Base-by-base conservation (phyloP, 2,888 invertebrate genomes). In the Ophion costatus region DNA sequence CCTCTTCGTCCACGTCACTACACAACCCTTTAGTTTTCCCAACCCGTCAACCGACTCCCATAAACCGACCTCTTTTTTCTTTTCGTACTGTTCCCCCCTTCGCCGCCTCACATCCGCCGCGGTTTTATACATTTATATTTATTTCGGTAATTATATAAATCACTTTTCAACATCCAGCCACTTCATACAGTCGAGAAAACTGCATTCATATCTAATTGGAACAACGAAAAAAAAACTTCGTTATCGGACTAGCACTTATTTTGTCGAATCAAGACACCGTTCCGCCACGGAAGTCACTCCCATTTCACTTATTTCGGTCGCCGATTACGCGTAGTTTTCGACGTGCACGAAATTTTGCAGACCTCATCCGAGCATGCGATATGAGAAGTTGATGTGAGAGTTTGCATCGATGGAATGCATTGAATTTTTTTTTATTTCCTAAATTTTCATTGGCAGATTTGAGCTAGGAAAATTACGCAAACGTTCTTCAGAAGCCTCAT, bases 111-210 rank as follows among this genome's bases (percentile, higher is more conserved):
- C 66, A 67, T 29, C 45, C 51, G 33, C 10, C 42, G 11, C 66
- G 17, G 29, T 59, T 61, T 45, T 73, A 14, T 70, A 79, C 59
- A 42, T 67, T 67, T 59, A 66, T 74, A 66, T 75, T 71, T 67
- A 56, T 45, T 81, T 57, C 61, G 81, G 64, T 82, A 82, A 88
- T 88, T 83, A 82, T 84, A 86, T 86, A 76, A 84, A 82, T 80
- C 71, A 76, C 82, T 87, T 81, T 84, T 64, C 70, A 24, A 24
- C 66, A 67, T 82, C 45, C 77, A 69, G 45, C 20, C 14, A 38
- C 14, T 42, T 24, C 29, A 59, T 45, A 59, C 59, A 45, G 14
- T 57, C 17, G 20, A 45, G 59, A 67, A 45, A 69, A 42, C 59
- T 29, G n/a, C 42, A 71, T 71, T 81, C 57, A 45, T 24, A 69